These are phyloP conservation scores for Etheostoma cragini DNA, from an alignment of 2,113 vertebrate species.

Conservation along the genomic window DNA sequence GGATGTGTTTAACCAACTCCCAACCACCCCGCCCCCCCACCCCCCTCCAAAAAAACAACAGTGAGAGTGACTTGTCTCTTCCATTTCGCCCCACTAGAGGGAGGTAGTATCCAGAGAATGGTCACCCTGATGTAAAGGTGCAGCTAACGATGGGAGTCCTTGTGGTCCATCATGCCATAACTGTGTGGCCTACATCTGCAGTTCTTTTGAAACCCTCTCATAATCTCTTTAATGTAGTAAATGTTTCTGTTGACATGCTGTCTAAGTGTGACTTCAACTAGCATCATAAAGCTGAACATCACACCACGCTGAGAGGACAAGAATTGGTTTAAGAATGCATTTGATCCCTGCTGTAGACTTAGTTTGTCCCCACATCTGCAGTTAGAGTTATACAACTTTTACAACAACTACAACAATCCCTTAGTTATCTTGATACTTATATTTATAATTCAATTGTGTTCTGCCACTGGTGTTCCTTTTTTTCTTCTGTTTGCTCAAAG, in stretches of 20 bases:
- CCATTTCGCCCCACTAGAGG: constrained; percentile 40
- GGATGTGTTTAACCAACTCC: not conserved
- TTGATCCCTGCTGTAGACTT: not conserved
- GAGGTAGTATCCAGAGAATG: constrained; percentile 31
- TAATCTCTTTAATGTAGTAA: not conserved
- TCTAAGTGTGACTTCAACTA: not conserved
- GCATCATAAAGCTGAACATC: not conserved
- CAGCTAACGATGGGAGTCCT: not conserved
- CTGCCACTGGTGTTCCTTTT: constrained; percentile 13
- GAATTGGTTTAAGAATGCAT: not conserved
- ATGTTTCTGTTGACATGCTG: not conserved
- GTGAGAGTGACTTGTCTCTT: not conserved
- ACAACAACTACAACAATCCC: not conserved
- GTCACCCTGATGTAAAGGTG: not conserved
- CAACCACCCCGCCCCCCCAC: not conserved
- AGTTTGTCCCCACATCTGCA: not conserved
- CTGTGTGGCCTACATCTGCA: not conserved
- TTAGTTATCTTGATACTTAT: not conserved
- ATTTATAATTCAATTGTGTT: constrained; percentile 23
- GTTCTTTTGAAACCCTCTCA: not conserved
- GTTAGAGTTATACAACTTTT: not conserved
- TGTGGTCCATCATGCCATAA: not conserved
- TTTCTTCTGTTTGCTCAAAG: constrained; percentile 31
- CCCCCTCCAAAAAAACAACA: not conserved
- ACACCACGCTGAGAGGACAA: not conserved